These are phyloP conservation scores for Alces alces DNA, from an alignment of 2,113 vertebrate species.

Conservation along the genomic window DNA sequence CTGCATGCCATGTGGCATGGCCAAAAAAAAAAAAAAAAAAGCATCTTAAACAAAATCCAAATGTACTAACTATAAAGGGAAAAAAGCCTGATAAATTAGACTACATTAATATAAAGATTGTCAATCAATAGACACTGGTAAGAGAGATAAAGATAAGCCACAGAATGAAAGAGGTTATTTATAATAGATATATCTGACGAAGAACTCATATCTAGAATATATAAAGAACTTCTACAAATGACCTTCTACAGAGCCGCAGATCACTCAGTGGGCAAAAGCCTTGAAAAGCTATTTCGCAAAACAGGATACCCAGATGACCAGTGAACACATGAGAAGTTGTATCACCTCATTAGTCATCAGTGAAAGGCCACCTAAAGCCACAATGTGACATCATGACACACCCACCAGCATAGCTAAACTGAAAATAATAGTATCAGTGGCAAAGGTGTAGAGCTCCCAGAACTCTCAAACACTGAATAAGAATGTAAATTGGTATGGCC, in stretches of 20 bases:
- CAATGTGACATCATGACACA: neutral
- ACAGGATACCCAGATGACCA: neutral
- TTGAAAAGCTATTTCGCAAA: neutral
- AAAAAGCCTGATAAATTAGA: neutral
- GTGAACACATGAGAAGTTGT: neutral
- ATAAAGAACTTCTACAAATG: neutral
- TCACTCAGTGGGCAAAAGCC: neutral
- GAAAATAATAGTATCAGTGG: neutral
- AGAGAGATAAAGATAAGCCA: neutral
- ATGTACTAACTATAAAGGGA: neutral
- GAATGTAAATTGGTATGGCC: neutral
- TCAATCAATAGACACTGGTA: neutral
- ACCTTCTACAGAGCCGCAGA: neutral
- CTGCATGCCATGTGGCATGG: neutral
- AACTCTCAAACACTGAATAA: neutral
- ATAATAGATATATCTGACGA: neutral
- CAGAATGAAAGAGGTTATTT: neutral
- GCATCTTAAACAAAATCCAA: neutral
- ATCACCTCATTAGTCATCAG: neutral
- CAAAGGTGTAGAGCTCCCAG: neutral
- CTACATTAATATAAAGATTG: neutral
- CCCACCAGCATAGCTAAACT: neutral
- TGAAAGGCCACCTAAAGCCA: neutral
- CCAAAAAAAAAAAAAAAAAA: neutral
- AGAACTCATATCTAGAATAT: neutral